These are phyloP conservation scores for Plagodis pulveraria DNA, from an alignment of 2,888 invertebrate genomes.

Conservation along the genomic window DNA sequence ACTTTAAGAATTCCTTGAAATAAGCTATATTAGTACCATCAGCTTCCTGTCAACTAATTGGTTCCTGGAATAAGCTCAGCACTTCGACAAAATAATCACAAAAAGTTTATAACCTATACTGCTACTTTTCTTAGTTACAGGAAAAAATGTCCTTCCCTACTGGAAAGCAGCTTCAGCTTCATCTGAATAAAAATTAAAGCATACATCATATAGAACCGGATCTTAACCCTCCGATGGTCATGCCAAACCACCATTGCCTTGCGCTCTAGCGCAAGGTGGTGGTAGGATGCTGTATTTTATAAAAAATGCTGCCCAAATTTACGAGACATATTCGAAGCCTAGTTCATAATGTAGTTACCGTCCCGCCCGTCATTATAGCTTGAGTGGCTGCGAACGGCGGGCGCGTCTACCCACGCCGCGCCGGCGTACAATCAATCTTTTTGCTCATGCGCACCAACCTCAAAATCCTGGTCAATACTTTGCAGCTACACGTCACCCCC, in stretches of 20 bases:
- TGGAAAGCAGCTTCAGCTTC: too few species aligned
- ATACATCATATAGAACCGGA: too few species aligned
- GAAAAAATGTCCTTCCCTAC: background rate
- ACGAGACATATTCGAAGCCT: constrained; percentile 1
- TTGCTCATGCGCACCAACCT: constrained; percentile 55
- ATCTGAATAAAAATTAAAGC: too few species aligned
- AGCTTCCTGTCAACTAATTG: constrained; percentile 16
- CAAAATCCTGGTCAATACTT: constrained; percentile 50
- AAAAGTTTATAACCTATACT: background rate
- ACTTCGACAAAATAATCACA: background rate
- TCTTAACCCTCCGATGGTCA: too few species aligned
- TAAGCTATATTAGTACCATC: constrained; percentile 8
- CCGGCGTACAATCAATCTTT: constrained; percentile 49
- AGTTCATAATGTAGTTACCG: constrained; percentile 26
- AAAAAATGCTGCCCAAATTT: constrained; percentile 1
- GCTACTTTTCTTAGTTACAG: background rate
- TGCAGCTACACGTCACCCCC: constrained; percentile 64
- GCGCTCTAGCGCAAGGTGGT: too few species aligned
- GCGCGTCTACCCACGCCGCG: constrained; percentile 47
- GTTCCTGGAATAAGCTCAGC: constrained; percentile 4
- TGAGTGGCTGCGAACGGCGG: constrained; percentile 24
- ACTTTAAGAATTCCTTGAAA: background rate
- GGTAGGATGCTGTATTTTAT: too few species aligned
- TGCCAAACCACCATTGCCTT: too few species aligned
- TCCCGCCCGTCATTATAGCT: constrained; percentile 25